A percentile compares a stretch with the other conserved stretches of the same genome.
Evolutionary conservation across 2,888 invertebrate genomes (phyloP).

Genomic region (Polydrusus tereticollis): DNA sequence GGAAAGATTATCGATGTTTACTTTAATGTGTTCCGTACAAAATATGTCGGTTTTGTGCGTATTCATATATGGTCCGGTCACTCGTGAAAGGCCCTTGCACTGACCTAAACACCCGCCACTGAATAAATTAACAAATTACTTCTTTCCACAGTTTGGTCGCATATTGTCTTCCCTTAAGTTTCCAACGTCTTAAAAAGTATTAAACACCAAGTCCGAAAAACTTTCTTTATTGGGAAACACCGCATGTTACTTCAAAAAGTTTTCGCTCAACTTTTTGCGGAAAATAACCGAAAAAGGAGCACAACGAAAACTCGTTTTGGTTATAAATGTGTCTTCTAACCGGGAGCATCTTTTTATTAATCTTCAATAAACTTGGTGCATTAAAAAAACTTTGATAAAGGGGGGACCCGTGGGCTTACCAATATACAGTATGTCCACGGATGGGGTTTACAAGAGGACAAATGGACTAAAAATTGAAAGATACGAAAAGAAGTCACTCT

Average conservation of each 20-base stretch:
- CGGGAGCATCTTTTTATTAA: neutral
- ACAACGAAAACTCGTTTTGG: conserved; percentile 23
- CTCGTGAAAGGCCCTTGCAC: too few species aligned
- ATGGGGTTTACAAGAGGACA: too few species aligned
- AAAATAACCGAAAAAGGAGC: conserved; percentile 12
- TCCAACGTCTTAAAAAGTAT: conserved; percentile 18
- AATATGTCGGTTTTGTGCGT: too few species aligned
- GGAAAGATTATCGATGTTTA: too few species aligned
- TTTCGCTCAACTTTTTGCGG: conserved; percentile 17
- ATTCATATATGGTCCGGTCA: too few species aligned
- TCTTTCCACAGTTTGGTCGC: conserved; percentile 12
- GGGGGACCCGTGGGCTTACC: neutral
- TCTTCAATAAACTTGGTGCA: neutral
- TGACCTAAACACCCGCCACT: too few species aligned
- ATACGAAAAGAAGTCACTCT: too few species aligned
- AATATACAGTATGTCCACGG: too few species aligned
- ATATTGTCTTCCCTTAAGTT: conserved; percentile 14
- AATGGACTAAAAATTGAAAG: too few species aligned
- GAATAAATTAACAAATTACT: conserved; percentile 28
- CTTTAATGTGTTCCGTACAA: too few species aligned
- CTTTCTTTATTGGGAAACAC: conserved; percentile 38
- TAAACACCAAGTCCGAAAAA: conserved; percentile 21
- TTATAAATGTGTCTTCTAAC: conserved; percentile 13
- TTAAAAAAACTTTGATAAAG: neutral
- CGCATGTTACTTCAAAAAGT: conserved; percentile 24